A percentile compares a stretch with the other conserved stretches of the same genome.
phyloP scores from a whole-genome alignment of 2,888 invertebrate genomes.

The Chalcosyrphus nemorum region DNA sequence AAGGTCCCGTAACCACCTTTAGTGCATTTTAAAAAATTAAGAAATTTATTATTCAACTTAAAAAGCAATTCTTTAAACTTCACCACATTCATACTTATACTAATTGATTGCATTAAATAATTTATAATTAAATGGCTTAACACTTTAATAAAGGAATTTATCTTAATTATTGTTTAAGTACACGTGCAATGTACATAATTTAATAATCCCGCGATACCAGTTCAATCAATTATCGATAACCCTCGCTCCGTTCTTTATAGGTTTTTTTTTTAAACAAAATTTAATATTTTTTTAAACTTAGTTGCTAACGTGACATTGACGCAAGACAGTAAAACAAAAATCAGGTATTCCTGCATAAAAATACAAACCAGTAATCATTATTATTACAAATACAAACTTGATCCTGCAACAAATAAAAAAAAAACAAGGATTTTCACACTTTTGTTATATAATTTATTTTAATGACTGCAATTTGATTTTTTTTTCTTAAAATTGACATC shows the following conservation, averaged over 20 bases:
- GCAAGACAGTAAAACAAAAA: not conserved
- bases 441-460: not conserved
- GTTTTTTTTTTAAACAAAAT: not conserved
- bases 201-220: not conserved
- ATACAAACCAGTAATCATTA: not conserved
- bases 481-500: not conserved
- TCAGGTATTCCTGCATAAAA: conserved; percentile 2
- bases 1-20: too few species aligned
- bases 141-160: not conserved
- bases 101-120: too few species aligned
- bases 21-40: too few species aligned
- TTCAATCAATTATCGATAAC: not conserved
- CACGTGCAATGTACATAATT: not conserved
- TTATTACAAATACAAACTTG: conserved; percentile 3
- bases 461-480: not conserved
- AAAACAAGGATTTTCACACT: not conserved
- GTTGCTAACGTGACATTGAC: not conserved
- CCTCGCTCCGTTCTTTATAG: not conserved
- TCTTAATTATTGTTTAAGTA: not conserved
- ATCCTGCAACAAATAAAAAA: not conserved
- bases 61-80: too few species aligned
- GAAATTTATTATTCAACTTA: too few species aligned
- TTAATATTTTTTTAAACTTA: not conserved
- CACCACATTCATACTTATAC: too few species aligned
- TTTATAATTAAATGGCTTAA: not conserved